Evolutionary conservation across 2,113 vertebrate genomes (phyloP).

Genomic region (Ahaetulla prasina): DNA sequence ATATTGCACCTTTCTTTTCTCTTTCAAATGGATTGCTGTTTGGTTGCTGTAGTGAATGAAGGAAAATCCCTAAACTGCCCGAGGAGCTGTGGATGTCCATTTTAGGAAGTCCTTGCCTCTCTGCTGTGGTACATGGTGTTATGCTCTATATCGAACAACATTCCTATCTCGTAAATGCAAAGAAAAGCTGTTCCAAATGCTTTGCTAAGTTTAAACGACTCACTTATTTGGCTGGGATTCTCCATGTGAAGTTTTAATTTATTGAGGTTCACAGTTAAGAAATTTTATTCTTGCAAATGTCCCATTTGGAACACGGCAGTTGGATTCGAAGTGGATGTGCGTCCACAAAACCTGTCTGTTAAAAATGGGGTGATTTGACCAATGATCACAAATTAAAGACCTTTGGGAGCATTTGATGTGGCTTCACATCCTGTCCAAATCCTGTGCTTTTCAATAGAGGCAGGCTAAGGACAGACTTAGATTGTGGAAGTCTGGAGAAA

Average conservation of each 20-base stretch:
- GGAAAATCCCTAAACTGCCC: accelerated
- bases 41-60: accelerated
- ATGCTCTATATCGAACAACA: neutral
- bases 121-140: neutral
- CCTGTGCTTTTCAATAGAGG: neutral
- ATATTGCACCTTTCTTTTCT: neutral
- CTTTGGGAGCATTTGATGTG: neutral
- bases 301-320: constrained; percentile 19
- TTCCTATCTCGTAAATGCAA: neutral
- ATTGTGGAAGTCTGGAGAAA: neutral
- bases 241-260: constrained; percentile 29
- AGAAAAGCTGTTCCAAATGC: constrained; percentile 53
- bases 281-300: constrained; percentile 7
- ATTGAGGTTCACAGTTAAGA: constrained; percentile 43
- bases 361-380: neutral
- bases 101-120: constrained; percentile 46
- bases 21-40: accelerated
- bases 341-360: neutral
- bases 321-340: constrained; percentile 16
- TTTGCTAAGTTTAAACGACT: constrained; percentile 65
- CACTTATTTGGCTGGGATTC: constrained; percentile 1
- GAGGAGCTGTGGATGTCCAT: neutral
- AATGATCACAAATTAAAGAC: neutral
- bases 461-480: neutral
- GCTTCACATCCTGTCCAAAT: neutral